Evolutionary conservation across 2,797 vertebrate species (phyloP).

Genomic region (Betta splendens): DNA sequence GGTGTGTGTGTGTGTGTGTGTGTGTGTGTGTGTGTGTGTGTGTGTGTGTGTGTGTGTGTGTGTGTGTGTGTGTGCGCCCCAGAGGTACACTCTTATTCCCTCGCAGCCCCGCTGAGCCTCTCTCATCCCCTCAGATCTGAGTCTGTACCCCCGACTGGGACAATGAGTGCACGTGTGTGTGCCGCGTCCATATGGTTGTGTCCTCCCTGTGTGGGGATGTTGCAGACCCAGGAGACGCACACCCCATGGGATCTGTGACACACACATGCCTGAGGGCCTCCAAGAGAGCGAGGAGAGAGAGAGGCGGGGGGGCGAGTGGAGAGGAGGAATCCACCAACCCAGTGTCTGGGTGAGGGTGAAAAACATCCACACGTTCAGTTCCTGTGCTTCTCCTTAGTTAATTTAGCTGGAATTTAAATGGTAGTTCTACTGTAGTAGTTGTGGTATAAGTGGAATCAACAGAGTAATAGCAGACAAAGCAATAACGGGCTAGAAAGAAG

Average conservation of each 20-base stretch:
- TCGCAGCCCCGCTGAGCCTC: constrained; percentile 48
- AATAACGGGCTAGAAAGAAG: not conserved
- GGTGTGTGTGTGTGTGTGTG: constrained; percentile 8
- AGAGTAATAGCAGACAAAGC: too few relatives aligned
- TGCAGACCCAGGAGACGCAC: constrained; percentile 38
- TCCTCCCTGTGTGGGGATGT: constrained; percentile 38
- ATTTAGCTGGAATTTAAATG: not conserved
- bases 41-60: constrained; percentile 10
- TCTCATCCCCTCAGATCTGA: constrained; percentile 47
- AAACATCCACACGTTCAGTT: constrained; percentile 18
- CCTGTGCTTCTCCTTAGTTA: not conserved
- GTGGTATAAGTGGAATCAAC: not conserved
- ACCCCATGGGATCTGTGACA: constrained; percentile 47
- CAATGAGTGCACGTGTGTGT: constrained; percentile 16
- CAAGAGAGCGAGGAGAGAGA: constrained; percentile 15
- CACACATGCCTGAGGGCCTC: constrained; percentile 44
- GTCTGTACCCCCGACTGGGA: constrained; percentile 51
- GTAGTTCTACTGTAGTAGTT: not conserved
- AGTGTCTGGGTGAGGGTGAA: constrained; percentile 3
- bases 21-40: not conserved
- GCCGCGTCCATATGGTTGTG: constrained; percentile 19
- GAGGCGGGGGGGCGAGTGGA: constrained; percentile 1
- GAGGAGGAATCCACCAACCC: constrained; percentile 20
- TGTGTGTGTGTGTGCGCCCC: constrained; percentile 27
- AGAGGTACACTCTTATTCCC: constrained; percentile 62